Evolutionary conservation across 2,888 invertebrate species (phyloP), one percentile per base, ranked within the genome.

Genomic region (Spatulosminthurus flaviceps): DNA sequence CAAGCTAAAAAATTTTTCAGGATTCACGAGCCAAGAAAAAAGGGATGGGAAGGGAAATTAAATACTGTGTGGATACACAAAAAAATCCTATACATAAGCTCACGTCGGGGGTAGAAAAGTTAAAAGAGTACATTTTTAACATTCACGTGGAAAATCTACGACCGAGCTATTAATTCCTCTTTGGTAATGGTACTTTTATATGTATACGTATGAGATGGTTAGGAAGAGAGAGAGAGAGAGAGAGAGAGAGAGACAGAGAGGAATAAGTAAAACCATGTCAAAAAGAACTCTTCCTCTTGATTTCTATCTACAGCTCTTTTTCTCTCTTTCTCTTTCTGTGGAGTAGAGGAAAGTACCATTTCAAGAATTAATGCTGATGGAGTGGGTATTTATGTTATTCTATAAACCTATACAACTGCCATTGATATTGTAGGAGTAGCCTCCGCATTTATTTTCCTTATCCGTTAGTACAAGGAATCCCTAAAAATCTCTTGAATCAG

Each of bases 131-230:
- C 34, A 34, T 34, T 9, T 34, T 34, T 34, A 34, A 34, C 34
- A 34, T 34, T 34, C 34, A 34, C 34, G 34, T 34, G 34, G 34
- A 64, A 67, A 67, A 28, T 67, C 26, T 67, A 67, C 67, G 67
- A 67, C 67, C 29, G 26, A 29, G 67, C 67, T 67, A 67, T 67
- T 67, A 67, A 67, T 67, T 67, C 67, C 29, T 51, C 51, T 51
- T 51, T 51, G 51, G 51, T 51, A 51, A 51, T 34, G 34, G 34
- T 34, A 51, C 16, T n/a, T 13, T 2, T 51, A 19, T 51, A 51
- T 11, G n/a, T 4, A 9, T 51, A 16, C 16, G n/a, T 13, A 19
- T n/a, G n/a, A n/a, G n/a, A n/a, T n/a, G n/a, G n/a, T n/a, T n/a
- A n/a, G n/a, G n/a, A n/a, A n/a, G n/a, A n/a, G n/a, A n/a, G n/a